Evolutionary conservation across 2,797 vertebrate genomes (phyloP), one percentile per base, ranked within the genome.

Genomic region (Cercopithecus neglectus): DNA sequence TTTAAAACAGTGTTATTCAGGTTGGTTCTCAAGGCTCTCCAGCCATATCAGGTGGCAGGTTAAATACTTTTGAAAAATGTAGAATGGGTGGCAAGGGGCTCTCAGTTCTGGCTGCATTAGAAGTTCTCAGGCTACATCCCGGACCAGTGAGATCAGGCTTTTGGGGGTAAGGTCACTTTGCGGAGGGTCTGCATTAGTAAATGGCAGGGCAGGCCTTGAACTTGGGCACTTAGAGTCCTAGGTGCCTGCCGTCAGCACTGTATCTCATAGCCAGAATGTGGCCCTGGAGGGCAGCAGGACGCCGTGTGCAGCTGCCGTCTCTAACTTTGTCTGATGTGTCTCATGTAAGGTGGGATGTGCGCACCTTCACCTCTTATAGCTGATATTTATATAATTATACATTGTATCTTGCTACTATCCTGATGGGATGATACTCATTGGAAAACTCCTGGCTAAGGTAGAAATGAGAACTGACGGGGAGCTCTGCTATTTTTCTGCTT

Each of bases 281-380:
- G 39, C 57, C 5, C 48, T 39, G 2, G 17, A 81, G 59, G 82
- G 81, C 79, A 21, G 16, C 4, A 2, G 79, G 57, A 33, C 1
- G 17, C n/a, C 44, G 0, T 9, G 2, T 5, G n/a, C 46, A 55
- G 41, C 76, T 19, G 7, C 33, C 1, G 5, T 50, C n/a, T 30
- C 39, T 22, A n/a, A 6, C 7, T 13, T 50, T 22, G 22, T 16
- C 89, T 8, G 2, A 1, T 1, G 28, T 22, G 30, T 44, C 39
- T 44, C 61, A 0, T 1, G 2, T 4, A 0, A 0, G 2, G 53
- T 21, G 48, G 39, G 19, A 3, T 1, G 16, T 57, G 36, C 6
- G 16, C 30, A 1, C 5, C 7, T 21, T 36, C 6, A 12, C 6
- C 21, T 28, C 30, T 14, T 19, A 1, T 1, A 2, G 39, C 16